phyloP scores from a whole-genome alignment of 2,797 vertebrate species.

The Babyrousa celebensis region DNA sequence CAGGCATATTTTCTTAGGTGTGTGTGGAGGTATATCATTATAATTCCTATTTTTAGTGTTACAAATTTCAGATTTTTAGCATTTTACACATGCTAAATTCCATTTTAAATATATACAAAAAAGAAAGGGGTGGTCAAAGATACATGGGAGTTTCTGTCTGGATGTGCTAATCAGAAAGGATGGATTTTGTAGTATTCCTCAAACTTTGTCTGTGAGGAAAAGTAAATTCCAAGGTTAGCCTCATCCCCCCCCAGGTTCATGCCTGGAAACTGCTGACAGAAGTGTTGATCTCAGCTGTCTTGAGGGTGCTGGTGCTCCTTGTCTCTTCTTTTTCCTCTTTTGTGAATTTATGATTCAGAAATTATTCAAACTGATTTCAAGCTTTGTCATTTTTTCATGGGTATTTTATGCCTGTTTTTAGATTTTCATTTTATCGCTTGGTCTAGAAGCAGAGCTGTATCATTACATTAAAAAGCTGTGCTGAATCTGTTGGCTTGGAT shows the following conservation, averaged over 20 bases:
- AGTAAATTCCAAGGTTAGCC: constrained; percentile 66
- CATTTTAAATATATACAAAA: not conserved
- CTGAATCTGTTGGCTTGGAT: not conserved
- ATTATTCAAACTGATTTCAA: constrained; percentile 76
- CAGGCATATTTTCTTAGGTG: not conserved
- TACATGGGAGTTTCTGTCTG: not conserved
- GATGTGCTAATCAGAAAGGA: not conserved
- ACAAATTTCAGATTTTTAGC: not conserved
- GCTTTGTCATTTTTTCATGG: constrained; percentile 70
- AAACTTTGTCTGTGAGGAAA: constrained; percentile 63
- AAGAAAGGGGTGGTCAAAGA: not conserved
- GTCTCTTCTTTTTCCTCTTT: not conserved
- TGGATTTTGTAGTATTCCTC: constrained; percentile 37
- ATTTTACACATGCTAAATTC: not conserved
- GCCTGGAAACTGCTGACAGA: constrained; percentile 78
- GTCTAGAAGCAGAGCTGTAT: not conserved
- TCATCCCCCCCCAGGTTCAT: constrained; percentile 66
- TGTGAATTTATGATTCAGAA: constrained; percentile 76
- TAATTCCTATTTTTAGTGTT: not conserved
- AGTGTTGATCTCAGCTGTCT: constrained; percentile 75
- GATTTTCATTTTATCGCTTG: constrained; percentile 65
- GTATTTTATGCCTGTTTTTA: constrained; percentile 63
- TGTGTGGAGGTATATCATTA: not conserved
- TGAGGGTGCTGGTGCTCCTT: not conserved
- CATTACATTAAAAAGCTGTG: constrained; percentile 24